phyloP scores from a whole-genome alignment of 2,888 invertebrate species.

The Cerastis rubricosa region DNA sequence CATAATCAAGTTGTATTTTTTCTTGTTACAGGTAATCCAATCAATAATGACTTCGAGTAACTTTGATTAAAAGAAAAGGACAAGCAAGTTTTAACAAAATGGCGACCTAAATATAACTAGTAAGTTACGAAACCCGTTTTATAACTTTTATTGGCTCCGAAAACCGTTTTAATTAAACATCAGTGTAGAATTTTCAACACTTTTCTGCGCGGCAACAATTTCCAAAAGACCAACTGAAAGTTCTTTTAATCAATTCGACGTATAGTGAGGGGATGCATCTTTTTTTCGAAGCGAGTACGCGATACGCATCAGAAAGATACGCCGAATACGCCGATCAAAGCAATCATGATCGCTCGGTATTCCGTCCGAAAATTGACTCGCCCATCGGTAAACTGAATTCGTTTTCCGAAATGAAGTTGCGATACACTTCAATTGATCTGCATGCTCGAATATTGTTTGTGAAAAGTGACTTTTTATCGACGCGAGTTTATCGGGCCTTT shows the following conservation, averaged over 20 bases:
- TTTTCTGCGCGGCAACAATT: not conserved
- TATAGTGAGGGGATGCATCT: slow-evolving; percentile 5
- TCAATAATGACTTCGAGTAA: not conserved
- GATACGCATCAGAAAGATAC: slow-evolving; percentile 36
- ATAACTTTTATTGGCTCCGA: not conserved
- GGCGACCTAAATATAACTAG: not conserved
- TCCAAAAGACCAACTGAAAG: not conserved
- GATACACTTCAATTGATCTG: slow-evolving; percentile 36
- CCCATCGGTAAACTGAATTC: slow-evolving; percentile 46
- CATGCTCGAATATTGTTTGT: slow-evolving; percentile 28
- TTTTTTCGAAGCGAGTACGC: slow-evolving; percentile 1
- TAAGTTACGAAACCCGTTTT: not conserved
- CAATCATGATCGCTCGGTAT: slow-evolving; percentile 31
- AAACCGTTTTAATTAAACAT: not conserved
- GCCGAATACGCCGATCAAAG: slow-evolving; percentile 42
- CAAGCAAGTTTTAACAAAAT: not conserved
- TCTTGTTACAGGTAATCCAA: slow-evolving; percentile 41
- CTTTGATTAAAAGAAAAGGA: not conserved
- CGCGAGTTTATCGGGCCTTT: slow-evolving; percentile 11
- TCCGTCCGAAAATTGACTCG: slow-evolving; percentile 49
- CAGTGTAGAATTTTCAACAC: not conserved
- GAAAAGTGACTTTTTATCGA: slow-evolving; percentile 25
- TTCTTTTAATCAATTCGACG: not conserved
- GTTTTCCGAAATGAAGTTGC: slow-evolving; percentile 38
- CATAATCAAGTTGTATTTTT: not conserved